A percentile compares a stretch with the other conserved stretches of the same genome.
These are phyloP conservation scores for Cyclopterus lumpus DNA, from an alignment of 2,797 vertebrate species.

Conservation along the genomic window DNA sequence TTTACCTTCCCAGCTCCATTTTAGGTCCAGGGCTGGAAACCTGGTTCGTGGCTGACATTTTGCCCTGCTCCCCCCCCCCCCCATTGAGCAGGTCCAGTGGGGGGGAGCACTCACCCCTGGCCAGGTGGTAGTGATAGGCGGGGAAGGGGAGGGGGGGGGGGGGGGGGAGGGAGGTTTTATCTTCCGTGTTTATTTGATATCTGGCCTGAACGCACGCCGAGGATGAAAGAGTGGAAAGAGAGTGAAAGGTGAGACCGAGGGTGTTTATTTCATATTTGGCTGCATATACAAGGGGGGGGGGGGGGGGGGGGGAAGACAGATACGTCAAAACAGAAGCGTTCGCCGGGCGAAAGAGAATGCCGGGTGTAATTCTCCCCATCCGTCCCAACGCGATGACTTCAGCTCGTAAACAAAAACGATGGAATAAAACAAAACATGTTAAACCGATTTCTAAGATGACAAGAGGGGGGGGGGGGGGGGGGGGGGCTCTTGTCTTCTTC, in stretches of 20 bases:
- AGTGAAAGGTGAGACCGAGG: slow-evolving; percentile 50
- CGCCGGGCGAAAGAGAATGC: slow-evolving; percentile 38
- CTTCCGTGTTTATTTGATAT: slow-evolving; percentile 68
- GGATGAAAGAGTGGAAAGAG: slow-evolving; percentile 55
- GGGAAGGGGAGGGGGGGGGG: background rate
- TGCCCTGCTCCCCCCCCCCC: slow-evolving; percentile 18
- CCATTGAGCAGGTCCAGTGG: slow-evolving; percentile 20
- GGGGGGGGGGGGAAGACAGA: slow-evolving; percentile 61
- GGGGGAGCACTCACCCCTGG: slow-evolving; percentile 22
- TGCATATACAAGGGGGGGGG: slow-evolving; percentile 21
- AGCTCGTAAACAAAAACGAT: slow-evolving; percentile 53
- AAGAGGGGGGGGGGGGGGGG: slow-evolving; percentile 55
- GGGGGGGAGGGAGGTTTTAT: too few species aligned
- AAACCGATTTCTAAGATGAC: slow-evolving; percentile 51
- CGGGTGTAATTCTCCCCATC: slow-evolving; percentile 47
- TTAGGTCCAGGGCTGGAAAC: slow-evolving; percentile 39
- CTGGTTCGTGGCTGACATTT: slow-evolving; percentile 65
- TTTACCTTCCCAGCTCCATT: slow-evolving; percentile 37
- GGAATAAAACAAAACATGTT: slow-evolving; percentile 65
- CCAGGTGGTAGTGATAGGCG: slow-evolving; percentile 17
- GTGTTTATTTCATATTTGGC: slow-evolving; percentile 68
- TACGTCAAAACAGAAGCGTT: slow-evolving; percentile 58
- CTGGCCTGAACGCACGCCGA: slow-evolving; percentile 28
- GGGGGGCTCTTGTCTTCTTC: slow-evolving; percentile 61
- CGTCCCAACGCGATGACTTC: slow-evolving; percentile 58